Percentiles rank a stretch among this genome's conserved stretches.
phyloP scores from a whole-genome alignment of 2,888 invertebrate genomes.

The Ecdyonurus torrentis region DNA sequence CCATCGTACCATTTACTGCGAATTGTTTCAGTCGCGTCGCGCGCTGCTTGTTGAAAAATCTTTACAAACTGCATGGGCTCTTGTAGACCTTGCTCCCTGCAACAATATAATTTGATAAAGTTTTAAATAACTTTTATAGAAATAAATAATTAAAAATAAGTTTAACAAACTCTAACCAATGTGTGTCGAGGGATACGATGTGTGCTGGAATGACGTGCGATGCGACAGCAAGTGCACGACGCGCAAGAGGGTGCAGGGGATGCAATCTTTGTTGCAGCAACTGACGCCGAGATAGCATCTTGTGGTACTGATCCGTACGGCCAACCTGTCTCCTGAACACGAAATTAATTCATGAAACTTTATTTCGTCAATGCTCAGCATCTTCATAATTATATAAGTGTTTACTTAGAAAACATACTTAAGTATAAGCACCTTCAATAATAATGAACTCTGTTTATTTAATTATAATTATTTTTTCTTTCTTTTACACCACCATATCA shows the following conservation, averaged over 20 bases:
- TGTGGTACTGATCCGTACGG: not conserved
- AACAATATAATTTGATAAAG: too few relatives aligned
- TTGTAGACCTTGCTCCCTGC: not conserved
- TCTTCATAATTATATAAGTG: too few relatives aligned
- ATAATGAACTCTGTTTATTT: too few relatives aligned
- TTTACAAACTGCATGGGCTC: not conserved
- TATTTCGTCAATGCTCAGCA: too few relatives aligned
- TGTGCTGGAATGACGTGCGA: not conserved
- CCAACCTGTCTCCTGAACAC: not conserved
- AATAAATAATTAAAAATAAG: not conserved
- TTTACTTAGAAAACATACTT: too few relatives aligned
- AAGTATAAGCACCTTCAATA: too few relatives aligned
- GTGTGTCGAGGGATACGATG: not conserved
- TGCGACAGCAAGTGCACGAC: not conserved
- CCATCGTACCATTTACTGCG: not conserved
- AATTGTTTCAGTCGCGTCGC: not conserved
- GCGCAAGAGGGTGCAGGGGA: not conserved
- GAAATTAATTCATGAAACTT: too few relatives aligned
- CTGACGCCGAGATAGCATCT: not conserved
- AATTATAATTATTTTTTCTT: too few relatives aligned
- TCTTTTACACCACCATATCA: too few relatives aligned
- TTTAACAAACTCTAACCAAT: not conserved
- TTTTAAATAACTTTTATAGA: not conserved
- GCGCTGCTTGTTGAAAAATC: not conserved
- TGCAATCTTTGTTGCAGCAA: not conserved